Percentiles rank a stretch among this genome's conserved stretches.
Evolutionary conservation across 2,888 invertebrate genomes (phyloP).

Genomic region (Prenolepis imparis): DNA sequence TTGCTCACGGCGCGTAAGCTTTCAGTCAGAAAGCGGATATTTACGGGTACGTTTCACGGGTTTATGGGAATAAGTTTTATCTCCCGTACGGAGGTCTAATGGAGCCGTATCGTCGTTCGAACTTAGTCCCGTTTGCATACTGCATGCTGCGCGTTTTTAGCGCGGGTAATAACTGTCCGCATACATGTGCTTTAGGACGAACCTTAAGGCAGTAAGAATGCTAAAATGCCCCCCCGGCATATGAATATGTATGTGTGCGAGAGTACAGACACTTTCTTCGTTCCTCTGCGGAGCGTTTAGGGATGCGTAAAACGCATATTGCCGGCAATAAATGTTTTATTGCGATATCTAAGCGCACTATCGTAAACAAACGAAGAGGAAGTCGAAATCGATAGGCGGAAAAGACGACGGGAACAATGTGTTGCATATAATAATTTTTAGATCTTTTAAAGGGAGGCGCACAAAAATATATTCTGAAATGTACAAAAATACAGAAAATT

Average conservation of each 20-base stretch:
- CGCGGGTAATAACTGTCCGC: constrained; percentile 69
- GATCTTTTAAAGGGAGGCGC: background rate
- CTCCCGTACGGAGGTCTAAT: constrained; percentile 63
- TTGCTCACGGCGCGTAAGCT: constrained; percentile 34
- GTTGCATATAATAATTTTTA: background rate
- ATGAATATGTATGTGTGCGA: constrained; percentile 68
- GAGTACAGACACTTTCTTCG: constrained; percentile 40
- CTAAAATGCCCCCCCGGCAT: constrained; percentile 61
- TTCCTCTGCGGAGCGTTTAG: constrained; percentile 53
- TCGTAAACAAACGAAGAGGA: constrained; percentile 17
- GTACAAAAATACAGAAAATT: too few relatives aligned
- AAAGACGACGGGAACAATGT: background rate
- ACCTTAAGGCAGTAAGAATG: constrained; percentile 58
- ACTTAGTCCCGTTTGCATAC: constrained; percentile 63
- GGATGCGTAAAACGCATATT: constrained; percentile 44
- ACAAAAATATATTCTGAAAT: background rate
- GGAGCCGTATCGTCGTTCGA: constrained; percentile 66
- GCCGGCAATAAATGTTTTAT: constrained; percentile 46
- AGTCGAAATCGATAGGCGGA: background rate
- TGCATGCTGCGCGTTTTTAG: constrained; percentile 68
- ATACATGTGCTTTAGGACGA: constrained; percentile 66
- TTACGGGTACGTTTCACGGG: constrained; percentile 53
- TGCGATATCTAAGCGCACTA: constrained; percentile 20
- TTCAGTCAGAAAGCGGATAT: constrained; percentile 47
- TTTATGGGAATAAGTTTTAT: constrained; percentile 64